These are phyloP conservation scores for Lineus longissimus DNA, from an alignment of 1,140 invertebrate genomes.

Conservation along the genomic window DNA sequence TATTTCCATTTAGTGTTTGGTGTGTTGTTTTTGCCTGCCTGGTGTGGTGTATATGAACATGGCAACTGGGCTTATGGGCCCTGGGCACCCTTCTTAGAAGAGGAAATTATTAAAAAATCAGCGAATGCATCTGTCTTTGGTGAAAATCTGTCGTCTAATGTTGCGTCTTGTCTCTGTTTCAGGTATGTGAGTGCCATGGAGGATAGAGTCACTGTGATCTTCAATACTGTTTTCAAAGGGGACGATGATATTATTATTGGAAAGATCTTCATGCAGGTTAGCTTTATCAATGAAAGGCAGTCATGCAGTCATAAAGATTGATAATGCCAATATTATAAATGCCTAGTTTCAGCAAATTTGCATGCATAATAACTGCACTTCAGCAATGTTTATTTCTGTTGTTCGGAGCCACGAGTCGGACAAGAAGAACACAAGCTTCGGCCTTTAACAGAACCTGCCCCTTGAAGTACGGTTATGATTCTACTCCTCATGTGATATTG, in stretches of 20 bases:
- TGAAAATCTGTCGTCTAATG: no score
- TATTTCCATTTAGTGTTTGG: neutral
- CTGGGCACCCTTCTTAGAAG: no score
- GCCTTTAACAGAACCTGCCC: neutral
- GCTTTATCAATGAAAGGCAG: neutral
- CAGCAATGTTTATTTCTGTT: neutral
- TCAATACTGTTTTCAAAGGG: conserved; percentile 97
- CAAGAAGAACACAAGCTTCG: neutral
- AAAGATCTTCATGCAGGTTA: conserved; percentile 90
- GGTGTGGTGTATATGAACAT: neutral
- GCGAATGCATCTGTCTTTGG: no score
- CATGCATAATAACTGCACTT: neutral
- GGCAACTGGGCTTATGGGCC: no score
- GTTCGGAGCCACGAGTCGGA: neutral
- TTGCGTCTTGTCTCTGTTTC: neutral
- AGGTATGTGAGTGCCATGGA: conserved; percentile 97
- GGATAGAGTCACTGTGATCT: conserved; percentile 97
- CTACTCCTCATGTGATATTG: neutral
- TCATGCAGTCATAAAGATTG: no score
- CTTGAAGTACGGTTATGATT: neutral
- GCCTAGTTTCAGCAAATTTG: neutral
- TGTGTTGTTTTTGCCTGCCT: neutral
- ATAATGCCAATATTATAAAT: conserved; percentile 5
- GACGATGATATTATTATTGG: conserved; percentile 98
- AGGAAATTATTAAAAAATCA: no score